phyloP scores from a whole-genome alignment of 2,888 invertebrate species.

The Drosophila incognita region DNA sequence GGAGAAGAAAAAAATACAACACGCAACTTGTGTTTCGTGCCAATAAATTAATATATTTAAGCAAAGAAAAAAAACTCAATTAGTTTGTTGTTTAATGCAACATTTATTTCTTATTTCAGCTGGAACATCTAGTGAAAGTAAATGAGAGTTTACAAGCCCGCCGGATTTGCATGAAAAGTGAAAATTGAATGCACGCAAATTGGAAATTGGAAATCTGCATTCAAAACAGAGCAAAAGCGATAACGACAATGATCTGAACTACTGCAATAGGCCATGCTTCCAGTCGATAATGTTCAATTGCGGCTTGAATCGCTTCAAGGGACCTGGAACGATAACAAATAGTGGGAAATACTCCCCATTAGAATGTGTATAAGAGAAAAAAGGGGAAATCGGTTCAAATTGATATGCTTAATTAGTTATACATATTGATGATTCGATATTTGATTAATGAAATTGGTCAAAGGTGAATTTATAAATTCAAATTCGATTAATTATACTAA shows the following conservation, averaged over 20 bases:
- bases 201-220: constrained; percentile 5
- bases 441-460: not conserved
- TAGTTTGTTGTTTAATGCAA: constrained; percentile 62
- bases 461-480: not conserved
- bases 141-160: constrained; percentile 27
- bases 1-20: constrained; percentile 8
- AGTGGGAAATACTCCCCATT: not conserved
- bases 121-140: constrained; percentile 67
- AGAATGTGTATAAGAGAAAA: not conserved
- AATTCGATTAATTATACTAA: not conserved
- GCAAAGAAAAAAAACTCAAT: constrained; percentile 43
- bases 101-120: constrained; percentile 65
- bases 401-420: not conserved
- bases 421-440: not conserved
- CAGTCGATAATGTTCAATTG: constrained; percentile 86
- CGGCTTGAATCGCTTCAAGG: constrained; percentile 88
- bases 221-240: constrained; percentile 63
- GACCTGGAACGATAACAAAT: constrained; percentile 86
- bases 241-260: constrained; percentile 32
- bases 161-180: constrained; percentile 59
- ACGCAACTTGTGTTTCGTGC: constrained; percentile 33
- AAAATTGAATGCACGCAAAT: constrained; percentile 57
- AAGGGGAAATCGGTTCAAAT: not conserved
- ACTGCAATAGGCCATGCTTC: constrained; percentile 85
- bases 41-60: constrained; percentile 26